Percentiles rank a stretch among this genome's conserved stretches.
phyloP scores from a whole-genome alignment of 2,888 invertebrate genomes.

The Chymomyza amoena region DNA sequence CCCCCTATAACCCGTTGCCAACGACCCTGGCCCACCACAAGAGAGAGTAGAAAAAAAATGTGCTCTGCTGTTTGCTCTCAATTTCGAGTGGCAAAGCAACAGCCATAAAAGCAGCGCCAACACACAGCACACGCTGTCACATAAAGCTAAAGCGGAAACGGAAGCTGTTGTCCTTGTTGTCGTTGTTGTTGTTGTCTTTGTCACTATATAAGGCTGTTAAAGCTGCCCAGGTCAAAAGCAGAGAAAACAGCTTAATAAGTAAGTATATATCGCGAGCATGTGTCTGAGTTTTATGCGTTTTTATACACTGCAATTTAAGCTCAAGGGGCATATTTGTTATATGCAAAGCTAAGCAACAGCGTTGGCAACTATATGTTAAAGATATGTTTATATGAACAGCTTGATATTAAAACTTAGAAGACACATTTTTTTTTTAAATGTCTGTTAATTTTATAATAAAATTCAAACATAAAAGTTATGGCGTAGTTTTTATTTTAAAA shows the following conservation, averaged over 20 bases:
- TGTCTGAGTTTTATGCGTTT: neutral
- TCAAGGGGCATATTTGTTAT: too few relatives aligned
- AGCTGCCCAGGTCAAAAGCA: neutral
- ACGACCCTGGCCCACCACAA: neutral
- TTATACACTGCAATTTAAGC: too few relatives aligned
- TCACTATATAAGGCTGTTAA: neutral
- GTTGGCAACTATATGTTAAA: too few relatives aligned
- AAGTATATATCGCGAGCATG: neutral
- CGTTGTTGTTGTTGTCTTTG: neutral
- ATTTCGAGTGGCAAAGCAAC: neutral
- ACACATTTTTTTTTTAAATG: too few relatives aligned
- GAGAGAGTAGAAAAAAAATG: neutral
- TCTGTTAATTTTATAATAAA: too few relatives aligned
- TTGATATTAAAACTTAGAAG: too few relatives aligned
- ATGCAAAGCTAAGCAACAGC: too few relatives aligned
- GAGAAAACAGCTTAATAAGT: neutral
- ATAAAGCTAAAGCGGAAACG: conserved; percentile 51
- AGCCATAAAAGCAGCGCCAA: neutral
- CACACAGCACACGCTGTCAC: neutral
- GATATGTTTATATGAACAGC: too few relatives aligned
- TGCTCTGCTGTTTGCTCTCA: neutral
- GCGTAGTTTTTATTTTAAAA: too few relatives aligned
- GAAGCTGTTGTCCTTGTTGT: conserved; percentile 57
- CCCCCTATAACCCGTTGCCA: neutral
- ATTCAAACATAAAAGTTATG: too few relatives aligned